phyloP scores from a whole-genome alignment of 2,888 invertebrate species.

The Philopedon plagiatum region DNA sequence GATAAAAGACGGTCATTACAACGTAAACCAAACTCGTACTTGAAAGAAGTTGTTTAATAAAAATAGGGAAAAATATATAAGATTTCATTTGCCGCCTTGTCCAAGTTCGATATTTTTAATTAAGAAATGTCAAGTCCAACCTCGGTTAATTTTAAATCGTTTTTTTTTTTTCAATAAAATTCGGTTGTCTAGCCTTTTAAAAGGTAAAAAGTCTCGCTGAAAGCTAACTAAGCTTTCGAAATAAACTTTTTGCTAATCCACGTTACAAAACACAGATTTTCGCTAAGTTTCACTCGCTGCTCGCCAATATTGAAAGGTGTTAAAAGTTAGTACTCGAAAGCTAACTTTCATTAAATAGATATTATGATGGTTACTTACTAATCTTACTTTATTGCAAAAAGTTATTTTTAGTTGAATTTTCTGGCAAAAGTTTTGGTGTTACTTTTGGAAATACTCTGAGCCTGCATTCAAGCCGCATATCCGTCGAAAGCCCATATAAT shows the following conservation, averaged over 20 bases:
- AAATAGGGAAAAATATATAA: background rate
- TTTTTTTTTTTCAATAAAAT: slow-evolving; percentile 1
- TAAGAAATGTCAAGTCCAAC: background rate
- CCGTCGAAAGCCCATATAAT: too few species aligned
- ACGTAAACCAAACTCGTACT: background rate
- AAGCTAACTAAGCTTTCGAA: background rate
- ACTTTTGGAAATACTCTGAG: background rate
- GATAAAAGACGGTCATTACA: background rate
- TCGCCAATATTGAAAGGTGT: background rate
- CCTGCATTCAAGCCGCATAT: too few species aligned
- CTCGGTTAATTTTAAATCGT: background rate
- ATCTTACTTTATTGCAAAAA: background rate
- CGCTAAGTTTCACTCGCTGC: background rate
- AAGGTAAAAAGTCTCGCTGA: background rate
- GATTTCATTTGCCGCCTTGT: background rate
- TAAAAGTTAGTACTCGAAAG: background rate
- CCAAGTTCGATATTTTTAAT: background rate
- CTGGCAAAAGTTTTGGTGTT: background rate
- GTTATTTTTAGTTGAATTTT: background rate
- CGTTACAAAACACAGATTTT: slow-evolving; percentile 1
- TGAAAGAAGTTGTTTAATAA: background rate
- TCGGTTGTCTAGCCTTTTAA: background rate
- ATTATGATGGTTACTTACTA: background rate
- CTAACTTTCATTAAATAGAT: slow-evolving; percentile 1
- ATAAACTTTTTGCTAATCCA: background rate